Percentiles rank a stretch among this genome's conserved stretches.
phyloP scores from a whole-genome alignment of 92 coral and sea anemone genomes.

The Palythoa heliodiscus region DNA sequence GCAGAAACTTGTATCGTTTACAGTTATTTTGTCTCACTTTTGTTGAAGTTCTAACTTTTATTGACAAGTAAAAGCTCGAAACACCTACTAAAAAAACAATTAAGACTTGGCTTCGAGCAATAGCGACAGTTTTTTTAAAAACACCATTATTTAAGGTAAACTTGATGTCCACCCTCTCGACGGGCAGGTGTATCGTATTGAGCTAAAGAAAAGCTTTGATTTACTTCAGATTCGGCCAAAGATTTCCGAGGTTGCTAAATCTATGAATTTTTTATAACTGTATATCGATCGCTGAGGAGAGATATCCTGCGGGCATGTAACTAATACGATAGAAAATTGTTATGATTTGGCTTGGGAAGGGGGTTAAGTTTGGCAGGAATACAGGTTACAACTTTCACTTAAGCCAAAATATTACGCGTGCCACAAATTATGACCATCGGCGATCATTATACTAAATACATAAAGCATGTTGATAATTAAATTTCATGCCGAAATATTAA shows the following conservation, averaged over 20 bases:
- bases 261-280: slow-evolving; percentile 27
- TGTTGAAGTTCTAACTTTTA: slow-evolving; percentile 21
- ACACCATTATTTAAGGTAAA: slow-evolving; percentile 55
- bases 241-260: slow-evolving; percentile 9
- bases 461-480: slow-evolving; percentile 69
- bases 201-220: slow-evolving; percentile 49
- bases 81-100: slow-evolving; percentile 71
- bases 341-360: slow-evolving; percentile 19
- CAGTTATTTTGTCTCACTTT: neutral
- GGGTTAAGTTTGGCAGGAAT: slow-evolving; percentile 6
- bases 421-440: slow-evolving; percentile 54
- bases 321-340: slow-evolving; percentile 8
- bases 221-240: slow-evolving; percentile 45
- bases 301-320: slow-evolving; percentile 6
- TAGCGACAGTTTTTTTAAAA: slow-evolving; percentile 50
- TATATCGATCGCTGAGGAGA: neutral
- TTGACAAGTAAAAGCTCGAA: slow-evolving; percentile 16
- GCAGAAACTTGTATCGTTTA: neutral
- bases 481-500: slow-evolving; percentile 70
- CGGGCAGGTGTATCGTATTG: slow-evolving; percentile 64
- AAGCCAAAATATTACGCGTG: slow-evolving; percentile 58
- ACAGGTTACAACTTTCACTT: neutral
- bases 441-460: slow-evolving; percentile 55
- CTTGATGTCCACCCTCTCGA: slow-evolving; percentile 51
- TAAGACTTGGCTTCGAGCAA: slow-evolving; percentile 63